These are phyloP conservation scores for Chirona hameri DNA, from an alignment of 2,888 invertebrate genomes.

Conservation along the genomic window DNA sequence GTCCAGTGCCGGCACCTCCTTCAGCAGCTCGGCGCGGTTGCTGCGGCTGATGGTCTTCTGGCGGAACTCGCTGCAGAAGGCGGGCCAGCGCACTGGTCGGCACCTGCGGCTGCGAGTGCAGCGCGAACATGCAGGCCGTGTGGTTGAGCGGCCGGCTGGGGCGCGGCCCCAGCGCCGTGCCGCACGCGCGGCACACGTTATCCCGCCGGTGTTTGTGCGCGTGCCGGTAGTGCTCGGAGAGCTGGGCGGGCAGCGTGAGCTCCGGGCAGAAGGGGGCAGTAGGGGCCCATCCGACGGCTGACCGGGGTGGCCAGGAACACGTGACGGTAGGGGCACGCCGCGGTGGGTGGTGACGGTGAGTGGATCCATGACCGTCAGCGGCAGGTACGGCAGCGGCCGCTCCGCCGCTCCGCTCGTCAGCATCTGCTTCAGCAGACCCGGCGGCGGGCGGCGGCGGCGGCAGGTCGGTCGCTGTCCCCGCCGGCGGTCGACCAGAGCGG, in stretches of 20 bases:
- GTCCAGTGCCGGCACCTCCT: conserved; percentile 6
- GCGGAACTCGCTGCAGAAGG: conserved; percentile 5
- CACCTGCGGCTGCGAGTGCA: neutral
- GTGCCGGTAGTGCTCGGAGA: conserved; percentile 9
- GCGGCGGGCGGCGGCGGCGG: neutral
- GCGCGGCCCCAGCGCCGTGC: neutral
- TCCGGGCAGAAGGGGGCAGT: neutral
- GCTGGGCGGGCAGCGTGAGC: neutral
- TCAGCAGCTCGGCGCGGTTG: conserved; percentile 10
- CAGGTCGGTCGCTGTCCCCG: neutral
- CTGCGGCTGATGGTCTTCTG: conserved; percentile 9
- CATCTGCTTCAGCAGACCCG: conserved; percentile 24
- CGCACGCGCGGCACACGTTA: neutral
- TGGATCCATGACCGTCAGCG: neutral
- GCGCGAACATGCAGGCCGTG: conserved; percentile 5
- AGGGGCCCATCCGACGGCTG: neutral
- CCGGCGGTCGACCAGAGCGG: neutral
- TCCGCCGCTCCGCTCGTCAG: neutral
- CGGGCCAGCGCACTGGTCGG: neutral
- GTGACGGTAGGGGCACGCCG: neutral
- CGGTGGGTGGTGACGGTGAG: neutral
- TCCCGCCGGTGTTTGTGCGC: neutral
- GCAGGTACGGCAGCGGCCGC: neutral
- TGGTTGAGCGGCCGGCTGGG: conserved; percentile 13
- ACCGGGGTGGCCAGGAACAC: neutral